Evolutionary conservation across 2,113 vertebrate genomes (phyloP).

Genomic region (Jaculus jaculus): DNA sequence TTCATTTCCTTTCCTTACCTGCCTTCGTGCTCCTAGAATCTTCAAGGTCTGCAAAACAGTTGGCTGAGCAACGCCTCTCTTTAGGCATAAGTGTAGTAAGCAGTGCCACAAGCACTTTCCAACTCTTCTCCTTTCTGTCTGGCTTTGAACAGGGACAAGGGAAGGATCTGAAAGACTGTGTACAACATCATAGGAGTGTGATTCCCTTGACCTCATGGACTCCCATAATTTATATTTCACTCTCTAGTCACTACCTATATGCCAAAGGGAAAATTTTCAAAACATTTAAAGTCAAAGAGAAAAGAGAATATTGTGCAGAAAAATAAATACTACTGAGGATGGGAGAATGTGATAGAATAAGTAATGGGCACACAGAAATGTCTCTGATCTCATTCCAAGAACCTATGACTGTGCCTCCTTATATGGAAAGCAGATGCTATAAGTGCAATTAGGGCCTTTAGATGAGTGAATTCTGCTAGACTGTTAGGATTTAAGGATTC

Average conservation of each 20-base stretch:
- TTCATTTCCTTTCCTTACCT: conserved; percentile 3
- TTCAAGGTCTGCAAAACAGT: not conserved
- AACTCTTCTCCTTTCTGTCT: not conserved
- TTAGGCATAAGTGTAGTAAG: not conserved
- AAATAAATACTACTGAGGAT: not conserved
- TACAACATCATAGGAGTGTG: not conserved
- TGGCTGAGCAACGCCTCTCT: not conserved
- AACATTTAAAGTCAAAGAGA: conserved; percentile 10
- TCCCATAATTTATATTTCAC: not conserved
- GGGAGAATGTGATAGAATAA: not conserved
- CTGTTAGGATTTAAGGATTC: not conserved
- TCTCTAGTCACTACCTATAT: not conserved
- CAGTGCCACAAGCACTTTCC: rapidly evolving
- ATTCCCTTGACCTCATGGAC: not conserved
- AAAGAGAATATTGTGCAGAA: not conserved
- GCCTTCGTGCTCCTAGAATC: not conserved
- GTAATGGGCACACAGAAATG: not conserved
- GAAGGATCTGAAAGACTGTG: not conserved
- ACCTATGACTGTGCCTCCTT: not conserved
- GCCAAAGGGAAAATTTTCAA: not conserved
- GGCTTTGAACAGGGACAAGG: not conserved
- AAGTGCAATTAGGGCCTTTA: not conserved
- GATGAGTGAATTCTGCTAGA: not conserved
- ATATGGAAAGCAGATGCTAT: not conserved
- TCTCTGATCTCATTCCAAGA: not conserved